Conservation (phyloP, 2,797 vertebrate species). For the Sebastes vulpes region DNA sequence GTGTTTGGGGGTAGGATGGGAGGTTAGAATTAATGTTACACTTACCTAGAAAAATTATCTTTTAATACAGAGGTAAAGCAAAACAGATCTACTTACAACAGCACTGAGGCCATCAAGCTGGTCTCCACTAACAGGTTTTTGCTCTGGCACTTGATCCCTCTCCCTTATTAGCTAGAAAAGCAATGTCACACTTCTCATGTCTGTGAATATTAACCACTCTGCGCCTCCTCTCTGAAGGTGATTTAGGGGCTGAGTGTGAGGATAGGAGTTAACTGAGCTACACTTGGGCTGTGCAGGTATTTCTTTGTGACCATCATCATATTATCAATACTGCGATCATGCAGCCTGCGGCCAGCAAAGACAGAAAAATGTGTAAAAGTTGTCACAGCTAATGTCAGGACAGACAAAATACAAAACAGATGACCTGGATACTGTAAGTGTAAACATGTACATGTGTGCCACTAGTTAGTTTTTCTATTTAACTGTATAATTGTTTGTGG, state of each 20-base stretch:
- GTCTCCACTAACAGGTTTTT: conserved; percentile 18
- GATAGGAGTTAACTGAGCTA: neutral
- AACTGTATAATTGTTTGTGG: neutral
- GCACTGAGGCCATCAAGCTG: neutral
- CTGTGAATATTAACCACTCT: conserved; percentile 37
- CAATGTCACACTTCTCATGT: conserved; percentile 33
- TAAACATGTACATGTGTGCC: neutral
- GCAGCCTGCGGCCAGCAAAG: neutral
- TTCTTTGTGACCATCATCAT: neutral
- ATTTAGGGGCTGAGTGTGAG: neutral
- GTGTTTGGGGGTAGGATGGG: neutral
- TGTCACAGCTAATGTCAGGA: neutral
- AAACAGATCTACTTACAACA: neutral
- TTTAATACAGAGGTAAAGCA: neutral
- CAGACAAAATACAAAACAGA: neutral
- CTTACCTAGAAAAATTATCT: neutral
- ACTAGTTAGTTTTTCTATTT: neutral
- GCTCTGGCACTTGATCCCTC: conserved; percentile 22
- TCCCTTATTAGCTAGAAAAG: conserved; percentile 35
- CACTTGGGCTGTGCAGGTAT: neutral
- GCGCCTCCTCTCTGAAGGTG: conserved; percentile 4
- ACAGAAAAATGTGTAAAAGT: neutral
- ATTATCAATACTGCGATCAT: neutral
- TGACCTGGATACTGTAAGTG: neutral
- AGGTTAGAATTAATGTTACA: neutral